phyloP scores from a whole-genome alignment of 2,113 vertebrate species.

The Chloebia gouldiae region DNA sequence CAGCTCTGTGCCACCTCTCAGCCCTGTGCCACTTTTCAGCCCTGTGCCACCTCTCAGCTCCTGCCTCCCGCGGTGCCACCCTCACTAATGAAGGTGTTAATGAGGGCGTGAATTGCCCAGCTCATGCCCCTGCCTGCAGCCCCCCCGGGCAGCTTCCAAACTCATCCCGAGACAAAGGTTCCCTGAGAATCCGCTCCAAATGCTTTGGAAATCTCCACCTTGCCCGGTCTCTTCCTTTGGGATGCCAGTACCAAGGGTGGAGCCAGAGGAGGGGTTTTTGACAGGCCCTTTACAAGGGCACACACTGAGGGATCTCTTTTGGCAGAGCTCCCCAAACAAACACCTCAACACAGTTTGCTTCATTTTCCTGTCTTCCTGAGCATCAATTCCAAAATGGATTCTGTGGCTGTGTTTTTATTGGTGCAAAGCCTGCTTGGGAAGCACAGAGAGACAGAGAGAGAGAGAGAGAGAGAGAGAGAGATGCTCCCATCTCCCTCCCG shows the following conservation, averaged over 20 bases:
- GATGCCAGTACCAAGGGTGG: neutral
- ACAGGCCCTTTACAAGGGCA: neutral
- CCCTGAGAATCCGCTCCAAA: neutral
- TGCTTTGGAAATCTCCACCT: neutral
- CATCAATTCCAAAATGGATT: neutral
- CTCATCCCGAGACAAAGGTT: neutral
- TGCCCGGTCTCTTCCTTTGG: neutral
- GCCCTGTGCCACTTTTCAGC: no score
- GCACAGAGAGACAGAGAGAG: neutral
- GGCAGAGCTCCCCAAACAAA: neutral
- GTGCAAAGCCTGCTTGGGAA: neutral
- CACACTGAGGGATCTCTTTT: neutral
- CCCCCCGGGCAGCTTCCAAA: neutral
- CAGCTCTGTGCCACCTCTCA: no score
- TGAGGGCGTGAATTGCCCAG: rapidly evolving
- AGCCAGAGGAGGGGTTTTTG: neutral
- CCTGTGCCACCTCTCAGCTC: no score
- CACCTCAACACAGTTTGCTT: neutral
- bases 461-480: no score
- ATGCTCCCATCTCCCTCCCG: no score
- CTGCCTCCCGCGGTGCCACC: neutral
- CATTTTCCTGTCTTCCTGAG: neutral
- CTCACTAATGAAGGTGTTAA: neutral
- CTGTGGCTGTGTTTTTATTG: neutral
- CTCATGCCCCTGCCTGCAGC: neutral